A percentile compares a stretch with the other conserved stretches of the same genome.
These are phyloP conservation scores for Papilio demoleus DNA, from an alignment of 2,888 invertebrate species.

Conservation along the genomic window DNA sequence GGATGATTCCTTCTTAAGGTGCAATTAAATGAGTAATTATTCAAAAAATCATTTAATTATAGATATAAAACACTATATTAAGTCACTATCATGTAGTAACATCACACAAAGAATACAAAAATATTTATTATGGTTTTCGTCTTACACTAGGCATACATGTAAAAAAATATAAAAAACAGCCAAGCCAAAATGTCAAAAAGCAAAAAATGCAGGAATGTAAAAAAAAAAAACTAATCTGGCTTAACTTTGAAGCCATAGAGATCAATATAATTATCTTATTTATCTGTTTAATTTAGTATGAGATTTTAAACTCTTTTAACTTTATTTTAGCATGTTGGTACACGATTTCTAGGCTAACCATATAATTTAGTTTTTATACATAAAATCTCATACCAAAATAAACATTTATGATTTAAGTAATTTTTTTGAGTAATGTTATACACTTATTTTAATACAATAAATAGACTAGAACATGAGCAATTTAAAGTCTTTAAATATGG, in stretches of 20 bases:
- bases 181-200: constrained; percentile 39
- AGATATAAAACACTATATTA: constrained; percentile 35
- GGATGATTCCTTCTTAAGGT: constrained; percentile 21
- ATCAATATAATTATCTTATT: constrained; percentile 33
- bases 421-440: constrained; percentile 32
- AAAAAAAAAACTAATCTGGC: constrained; percentile 61
- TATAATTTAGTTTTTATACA: neutral
- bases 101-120: constrained; percentile 49
- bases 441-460: constrained; percentile 54
- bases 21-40: constrained; percentile 27
- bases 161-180: constrained; percentile 40
- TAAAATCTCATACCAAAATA: constrained; percentile 16
- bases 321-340: too few relatives aligned
- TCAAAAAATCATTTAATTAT: constrained; percentile 38
- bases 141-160: constrained; percentile 30
- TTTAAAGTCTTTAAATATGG: constrained; percentile 74
- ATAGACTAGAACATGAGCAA: constrained; percentile 83
- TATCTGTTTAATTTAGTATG: constrained; percentile 10
- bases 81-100: constrained; percentile 35
- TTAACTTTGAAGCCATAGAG: constrained; percentile 41
- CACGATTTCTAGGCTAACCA: too few relatives aligned
- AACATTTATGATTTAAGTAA: constrained; percentile 36
- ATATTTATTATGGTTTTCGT: constrained; percentile 41
- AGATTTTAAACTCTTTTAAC: constrained; percentile 1
- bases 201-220: constrained; percentile 63